A percentile compares a stretch with the other conserved stretches of the same genome.
These are phyloP conservation scores for Atherinomorus stipes DNA, from an alignment of 2,113 vertebrate species.

Conservation along the genomic window DNA sequence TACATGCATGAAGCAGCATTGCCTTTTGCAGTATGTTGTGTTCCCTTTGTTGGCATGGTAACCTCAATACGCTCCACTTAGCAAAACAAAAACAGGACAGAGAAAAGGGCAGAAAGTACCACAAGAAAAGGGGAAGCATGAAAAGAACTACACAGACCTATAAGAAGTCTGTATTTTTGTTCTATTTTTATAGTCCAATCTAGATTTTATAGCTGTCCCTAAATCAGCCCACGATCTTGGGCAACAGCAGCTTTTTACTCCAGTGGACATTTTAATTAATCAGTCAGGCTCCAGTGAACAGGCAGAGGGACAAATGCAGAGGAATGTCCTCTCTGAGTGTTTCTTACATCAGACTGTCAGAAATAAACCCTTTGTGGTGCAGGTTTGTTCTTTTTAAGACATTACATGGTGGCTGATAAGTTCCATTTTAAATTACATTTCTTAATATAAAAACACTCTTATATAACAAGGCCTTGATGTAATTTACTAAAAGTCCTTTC, in stretches of 20 bases:
- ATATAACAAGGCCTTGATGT: slow-evolving; percentile 25
- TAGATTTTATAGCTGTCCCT: slow-evolving; percentile 54
- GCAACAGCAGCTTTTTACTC: slow-evolving; percentile 49
- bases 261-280: slow-evolving; percentile 59
- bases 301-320: neutral
- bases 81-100: neutral
- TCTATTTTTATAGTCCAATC: slow-evolving; percentile 40
- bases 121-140: neutral
- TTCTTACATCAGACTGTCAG: neutral
- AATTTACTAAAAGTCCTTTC: slow-evolving; percentile 45
- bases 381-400: neutral
- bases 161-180: slow-evolving; percentile 18
- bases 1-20: neutral
- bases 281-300: slow-evolving; percentile 35
- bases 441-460: slow-evolving; percentile 37
- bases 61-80: neutral
- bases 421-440: too few species aligned
- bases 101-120: neutral
- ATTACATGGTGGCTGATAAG: too few species aligned
- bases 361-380: neutral
- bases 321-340: slow-evolving; percentile 4
- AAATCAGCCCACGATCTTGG: slow-evolving; percentile 58
- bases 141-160: neutral
- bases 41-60: neutral
- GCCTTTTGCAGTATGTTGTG: neutral